These are phyloP conservation scores for Cotesia chilonis DNA, from an alignment of 1,140 invertebrate genomes.

Conservation along the genomic window DNA sequence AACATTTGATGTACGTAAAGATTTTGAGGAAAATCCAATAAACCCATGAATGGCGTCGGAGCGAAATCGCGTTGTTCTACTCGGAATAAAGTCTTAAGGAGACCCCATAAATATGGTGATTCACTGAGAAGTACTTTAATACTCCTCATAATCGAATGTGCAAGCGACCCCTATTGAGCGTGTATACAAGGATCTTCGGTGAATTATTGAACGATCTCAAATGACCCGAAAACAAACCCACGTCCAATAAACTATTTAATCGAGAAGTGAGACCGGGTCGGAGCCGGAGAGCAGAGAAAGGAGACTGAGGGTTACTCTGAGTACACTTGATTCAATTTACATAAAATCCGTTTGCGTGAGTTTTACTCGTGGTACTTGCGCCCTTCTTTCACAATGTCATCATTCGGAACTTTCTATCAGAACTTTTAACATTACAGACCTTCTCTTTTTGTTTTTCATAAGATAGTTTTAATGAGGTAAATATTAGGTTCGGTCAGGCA, in stretches of 20 bases:
- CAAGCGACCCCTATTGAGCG: conserved; percentile 16
- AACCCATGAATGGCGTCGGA: too few relatives aligned
- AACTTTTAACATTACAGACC: neutral
- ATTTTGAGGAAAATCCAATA: too few relatives aligned
- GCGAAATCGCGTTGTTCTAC: too few relatives aligned
- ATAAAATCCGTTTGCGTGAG: conserved; percentile 32
- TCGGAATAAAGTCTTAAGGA: too few relatives aligned
- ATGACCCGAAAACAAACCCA: conserved; percentile 39
- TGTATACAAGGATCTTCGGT: conserved; percentile 20
- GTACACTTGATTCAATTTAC: conserved; percentile 42
- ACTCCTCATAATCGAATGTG: conserved; percentile 33
- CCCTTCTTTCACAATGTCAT: neutral
- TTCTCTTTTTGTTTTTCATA: too few relatives aligned
- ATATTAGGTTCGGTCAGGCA: too few relatives aligned
- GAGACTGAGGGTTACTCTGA: conserved; percentile 11
- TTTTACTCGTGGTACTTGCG: neutral
- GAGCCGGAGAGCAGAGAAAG: neutral
- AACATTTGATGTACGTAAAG: too few relatives aligned
- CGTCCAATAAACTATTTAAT: conserved; percentile 44
- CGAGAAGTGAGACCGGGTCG: conserved; percentile 17
- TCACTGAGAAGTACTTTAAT: conserved; percentile 34
- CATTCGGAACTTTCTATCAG: neutral
- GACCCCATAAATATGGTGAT: conserved; percentile 33
- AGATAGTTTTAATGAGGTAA: too few relatives aligned
- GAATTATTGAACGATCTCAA: conserved; percentile 45